Base-by-base conservation (phyloP, 2,888 invertebrate species). In the Oscheius myriophilus region DNA sequence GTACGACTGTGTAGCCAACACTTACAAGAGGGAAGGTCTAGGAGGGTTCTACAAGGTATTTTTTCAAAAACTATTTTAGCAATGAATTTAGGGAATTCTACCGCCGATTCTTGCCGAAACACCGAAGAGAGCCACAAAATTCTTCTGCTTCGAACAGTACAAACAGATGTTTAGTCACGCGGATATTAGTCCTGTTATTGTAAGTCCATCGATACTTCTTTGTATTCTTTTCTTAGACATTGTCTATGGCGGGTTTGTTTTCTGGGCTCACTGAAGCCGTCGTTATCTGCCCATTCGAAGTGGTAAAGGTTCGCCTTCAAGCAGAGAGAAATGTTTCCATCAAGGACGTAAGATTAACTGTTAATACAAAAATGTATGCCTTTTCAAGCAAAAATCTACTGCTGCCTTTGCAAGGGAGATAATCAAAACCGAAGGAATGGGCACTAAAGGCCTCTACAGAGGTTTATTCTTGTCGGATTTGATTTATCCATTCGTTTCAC, bases 31-130 rank as follows among this genome's bases (percentile, higher is more conserved):
- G 79, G 96, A 96, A 90, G 95, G 95, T 84, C 86, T 83, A 9
- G 66, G 62, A 9, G 83, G 82, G 6, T 83, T 83, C 55, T 83
- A 83, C 52, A 80, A 80, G 69, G 79, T 75, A 53, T 3, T 21
- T 26, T 51, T 33, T 26, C 18, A 16, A n/a, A 43, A 12, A 14
- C 14, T 12, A 16, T 18, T 1, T 18, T 2, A 9, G 33, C 4
- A n/a, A 9, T 4, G 21, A 49, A 26, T 72, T 57, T 94, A 95
- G 89, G 96, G 96, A 72, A 93, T 96, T 78, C 81, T 95, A 76
- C 96, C 95, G 6, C 96, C 96, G 9, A 92, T 96, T 80, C 87
- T 95, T 72, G 95, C 93, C 11, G 96, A 96, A 89, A 96, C 95
- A 0, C 96, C 96, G 1, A 96, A 96, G 88, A 88, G 95, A 85